These are phyloP conservation scores for Poecilus cupreus DNA, from an alignment of 2,888 invertebrate genomes.

Conservation along the genomic window DNA sequence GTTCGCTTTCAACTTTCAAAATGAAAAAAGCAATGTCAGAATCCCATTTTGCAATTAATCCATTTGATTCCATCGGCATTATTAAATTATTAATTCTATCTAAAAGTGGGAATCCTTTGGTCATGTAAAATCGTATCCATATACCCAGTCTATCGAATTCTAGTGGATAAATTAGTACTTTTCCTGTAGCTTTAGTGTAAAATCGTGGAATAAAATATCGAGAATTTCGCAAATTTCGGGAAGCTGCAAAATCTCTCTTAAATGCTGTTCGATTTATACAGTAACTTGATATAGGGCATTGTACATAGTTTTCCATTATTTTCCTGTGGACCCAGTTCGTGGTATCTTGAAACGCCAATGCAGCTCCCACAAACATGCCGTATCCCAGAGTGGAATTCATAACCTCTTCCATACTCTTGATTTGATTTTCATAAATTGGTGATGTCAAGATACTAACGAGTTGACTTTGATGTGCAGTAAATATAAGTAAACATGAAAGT, in stretches of 20 bases:
- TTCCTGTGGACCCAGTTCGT: slow-evolving; percentile 13
- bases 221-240: slow-evolving; percentile 8
- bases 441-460: slow-evolving; percentile 52
- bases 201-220: slow-evolving; percentile 39
- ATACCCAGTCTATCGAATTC: slow-evolving; percentile 13
- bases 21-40: slow-evolving; percentile 11
- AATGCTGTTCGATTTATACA: slow-evolving; percentile 51
- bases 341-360: slow-evolving; percentile 15
- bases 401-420: slow-evolving; percentile 44
- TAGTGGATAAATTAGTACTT: slow-evolving; percentile 7
- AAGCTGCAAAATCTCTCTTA: slow-evolving; percentile 21
- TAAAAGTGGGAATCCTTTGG: slow-evolving; percentile 42
- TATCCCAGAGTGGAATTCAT: slow-evolving; percentile 27
- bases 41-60: slow-evolving; percentile 50
- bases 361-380: slow-evolving; percentile 40
- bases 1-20: slow-evolving; percentile 7
- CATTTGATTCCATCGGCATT: slow-evolving; percentile 34
- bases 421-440: slow-evolving; percentile 38
- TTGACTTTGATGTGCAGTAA: slow-evolving; percentile 44
- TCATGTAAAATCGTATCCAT: slow-evolving; percentile 5
- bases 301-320: not conserved
- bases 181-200: slow-evolving; percentile 35
- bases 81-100: slow-evolving; percentile 34
- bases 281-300: slow-evolving; percentile 27
- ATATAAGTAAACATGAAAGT: slow-evolving; percentile 30